phyloP scores from a whole-genome alignment of 1,140 invertebrate genomes.

The Oncopodura yosiiana region DNA sequence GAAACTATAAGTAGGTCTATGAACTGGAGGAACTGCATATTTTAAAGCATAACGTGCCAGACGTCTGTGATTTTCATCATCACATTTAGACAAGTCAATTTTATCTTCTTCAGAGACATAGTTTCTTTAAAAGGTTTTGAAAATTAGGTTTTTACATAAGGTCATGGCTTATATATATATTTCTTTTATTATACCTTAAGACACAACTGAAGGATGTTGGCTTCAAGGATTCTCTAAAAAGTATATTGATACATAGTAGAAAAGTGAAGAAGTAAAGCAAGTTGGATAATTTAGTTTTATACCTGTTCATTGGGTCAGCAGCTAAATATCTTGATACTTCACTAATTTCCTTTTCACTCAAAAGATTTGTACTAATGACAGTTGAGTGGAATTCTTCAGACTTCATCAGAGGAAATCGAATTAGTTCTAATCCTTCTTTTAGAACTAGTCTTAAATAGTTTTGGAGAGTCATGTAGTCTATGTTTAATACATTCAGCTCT shows the following conservation, averaged over 20 bases:
- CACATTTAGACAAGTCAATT: conserved; percentile 10
- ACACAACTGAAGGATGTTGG: conserved; percentile 7
- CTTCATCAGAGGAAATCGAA: conserved; percentile 15
- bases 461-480: conserved; percentile 6
- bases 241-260: no score
- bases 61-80: conserved; percentile 17
- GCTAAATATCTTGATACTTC: conserved; percentile 14
- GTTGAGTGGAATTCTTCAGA: conserved; percentile 5
- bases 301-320: conserved; percentile 10
- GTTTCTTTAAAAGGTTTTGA: background rate
- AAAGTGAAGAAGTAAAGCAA: background rate
- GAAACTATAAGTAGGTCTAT: conserved; percentile 1
- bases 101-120: conserved; percentile 9
- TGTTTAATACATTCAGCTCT: conserved; percentile 12
- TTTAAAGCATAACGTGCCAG: conserved; percentile 11
- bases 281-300: background rate
- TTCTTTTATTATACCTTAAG: background rate
- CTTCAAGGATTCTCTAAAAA: conserved; percentile 10
- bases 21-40: background rate
- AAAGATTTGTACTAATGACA: background rate
- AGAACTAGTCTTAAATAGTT: conserved; percentile 13
- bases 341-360: conserved; percentile 15
- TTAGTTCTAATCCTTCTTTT: conserved; percentile 10
- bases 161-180: background rate
- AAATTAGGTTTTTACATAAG: background rate